A percentile compares a stretch with the other conserved stretches of the same genome.
Conservation (phyloP, 1,140 invertebrate genomes). For the Drosophila nebulosa region DNA sequence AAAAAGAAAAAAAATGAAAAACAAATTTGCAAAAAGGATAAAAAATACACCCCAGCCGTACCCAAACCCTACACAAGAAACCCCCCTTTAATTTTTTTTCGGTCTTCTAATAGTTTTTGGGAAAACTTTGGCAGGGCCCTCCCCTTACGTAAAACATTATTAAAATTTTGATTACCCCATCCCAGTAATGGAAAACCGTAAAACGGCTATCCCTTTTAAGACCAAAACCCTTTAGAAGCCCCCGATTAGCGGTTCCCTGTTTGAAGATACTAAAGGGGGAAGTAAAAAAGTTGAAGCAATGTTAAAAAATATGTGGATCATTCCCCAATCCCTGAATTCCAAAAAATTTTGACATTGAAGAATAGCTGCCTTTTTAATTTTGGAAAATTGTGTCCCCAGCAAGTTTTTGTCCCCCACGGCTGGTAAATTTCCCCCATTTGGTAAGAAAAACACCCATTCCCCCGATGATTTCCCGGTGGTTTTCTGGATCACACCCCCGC, state of each 20-base stretch:
- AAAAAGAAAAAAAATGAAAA: not conserved
- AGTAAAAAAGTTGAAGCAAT: constrained; percentile 26
- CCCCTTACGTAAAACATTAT: constrained; percentile 8
- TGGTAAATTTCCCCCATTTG: constrained; percentile 28
- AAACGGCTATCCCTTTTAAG: not conserved
- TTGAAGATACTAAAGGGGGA: constrained; percentile 17
- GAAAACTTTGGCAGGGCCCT: constrained; percentile 6
- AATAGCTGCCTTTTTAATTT: not conserved
- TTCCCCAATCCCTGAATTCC: constrained; percentile 42
- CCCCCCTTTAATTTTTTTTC: not conserved
- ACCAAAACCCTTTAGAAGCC: not conserved
- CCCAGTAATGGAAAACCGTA: constrained; percentile 1
- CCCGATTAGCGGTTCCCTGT: not conserved
- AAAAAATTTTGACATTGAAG: constrained; percentile 14
- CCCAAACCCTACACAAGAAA: constrained; percentile 24
- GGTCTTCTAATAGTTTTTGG: constrained; percentile 15
- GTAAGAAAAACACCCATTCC: constrained; percentile 17
- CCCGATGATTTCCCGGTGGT: not conserved
- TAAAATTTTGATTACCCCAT: not conserved
- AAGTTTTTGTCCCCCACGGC: constrained; percentile 28
- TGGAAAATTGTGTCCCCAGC: constrained; percentile 17
- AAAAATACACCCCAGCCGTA: constrained; percentile 17
- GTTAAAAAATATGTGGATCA: constrained; percentile 9
- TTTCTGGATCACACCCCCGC: not conserved
- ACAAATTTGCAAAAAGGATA: too few relatives aligned